Conservation (phyloP, 2,888 invertebrate species). For the Trachelus tabidus region DNA sequence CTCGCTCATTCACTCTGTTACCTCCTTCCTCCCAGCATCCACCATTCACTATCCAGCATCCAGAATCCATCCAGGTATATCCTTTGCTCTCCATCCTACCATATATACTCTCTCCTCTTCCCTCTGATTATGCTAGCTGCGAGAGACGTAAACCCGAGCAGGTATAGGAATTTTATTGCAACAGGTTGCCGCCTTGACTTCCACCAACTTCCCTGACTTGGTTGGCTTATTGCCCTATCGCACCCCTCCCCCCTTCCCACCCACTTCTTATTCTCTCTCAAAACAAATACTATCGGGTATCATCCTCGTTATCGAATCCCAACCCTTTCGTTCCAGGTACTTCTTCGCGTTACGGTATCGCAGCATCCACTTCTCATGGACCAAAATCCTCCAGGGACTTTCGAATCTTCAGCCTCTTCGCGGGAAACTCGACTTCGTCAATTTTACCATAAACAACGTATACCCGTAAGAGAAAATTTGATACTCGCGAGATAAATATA, state of each 20-base stretch:
- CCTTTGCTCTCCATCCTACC: background rate
- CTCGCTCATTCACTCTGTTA: background rate
- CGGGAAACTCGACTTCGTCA: background rate
- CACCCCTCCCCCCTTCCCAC: background rate
- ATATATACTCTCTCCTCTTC: background rate
- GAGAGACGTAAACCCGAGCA: constrained; percentile 21
- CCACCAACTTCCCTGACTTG: constrained; percentile 6
- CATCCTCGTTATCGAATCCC: too few species aligned
- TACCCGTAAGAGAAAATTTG: background rate
- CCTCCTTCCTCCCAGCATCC: background rate
- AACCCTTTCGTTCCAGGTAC: too few species aligned
- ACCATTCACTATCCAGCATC: constrained; percentile 18
- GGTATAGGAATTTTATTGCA: constrained; percentile 50
- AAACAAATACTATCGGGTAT: constrained; percentile 7
- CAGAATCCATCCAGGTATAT: constrained; percentile 21
- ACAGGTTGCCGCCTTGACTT: constrained; percentile 48
- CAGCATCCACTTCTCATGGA: background rate
- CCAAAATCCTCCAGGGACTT: background rate
- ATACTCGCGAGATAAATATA: background rate
- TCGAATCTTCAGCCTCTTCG: background rate
- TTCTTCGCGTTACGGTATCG: background rate
- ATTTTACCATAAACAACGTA: background rate
- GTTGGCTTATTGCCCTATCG: constrained; percentile 39
- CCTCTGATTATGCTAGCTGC: constrained; percentile 34
- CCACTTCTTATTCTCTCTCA: constrained; percentile 23